Evolutionary conservation across 2,888 invertebrate genomes (phyloP), one percentile per base, ranked within the genome.

Genomic region (Strigamia maritima): DNA sequence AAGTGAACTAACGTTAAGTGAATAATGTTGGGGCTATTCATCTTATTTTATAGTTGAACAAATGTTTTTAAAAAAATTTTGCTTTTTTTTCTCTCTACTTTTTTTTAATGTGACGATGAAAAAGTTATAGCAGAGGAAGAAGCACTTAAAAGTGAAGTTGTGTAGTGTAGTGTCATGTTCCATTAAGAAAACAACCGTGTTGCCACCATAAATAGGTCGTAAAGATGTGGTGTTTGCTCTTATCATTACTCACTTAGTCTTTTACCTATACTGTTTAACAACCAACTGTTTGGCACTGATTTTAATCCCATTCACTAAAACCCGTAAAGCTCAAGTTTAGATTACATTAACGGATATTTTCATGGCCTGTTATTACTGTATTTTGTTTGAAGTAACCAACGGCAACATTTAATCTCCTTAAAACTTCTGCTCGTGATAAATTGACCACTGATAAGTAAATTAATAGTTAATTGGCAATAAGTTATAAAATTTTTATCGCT

Each of bases 1-100:
- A 78, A 78, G 70, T 70, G 70, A 70, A 70, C 70, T 70, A 70
- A 70, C 70, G 26, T 70, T 70, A 70, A 70, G 70, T 70, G 70
- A 70, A 70, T 70, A 70, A 70, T 70, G 70, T 70, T 70, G 16
- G 70, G 70, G 70, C 70, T 70, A 70, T 70, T 70, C 70, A 70
- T 70, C 70, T 70, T 70, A 70, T 70, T 70, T 70, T 70, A 70
- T 70, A 70, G 28, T 70, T 70, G 70, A 70, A 70, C 70, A 70
- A 70, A 70, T 70, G 70, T 70, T 28, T 26, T 35, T 35, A 65
- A 65, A 65, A 70, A 70, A 70, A 28, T 70, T 2, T 2, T 16
- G 8, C 10, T 1, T 28, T 70, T 70, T 70, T 70, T 70, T 19
- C 2, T 54, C 7, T 6, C 8, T 54, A 7, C 6, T 2, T 54